Percentiles rank a stretch among this genome's conserved stretches.
Evolutionary conservation across 2,797 vertebrate genomes (phyloP).

Genomic region (Margarornis squamiger): DNA sequence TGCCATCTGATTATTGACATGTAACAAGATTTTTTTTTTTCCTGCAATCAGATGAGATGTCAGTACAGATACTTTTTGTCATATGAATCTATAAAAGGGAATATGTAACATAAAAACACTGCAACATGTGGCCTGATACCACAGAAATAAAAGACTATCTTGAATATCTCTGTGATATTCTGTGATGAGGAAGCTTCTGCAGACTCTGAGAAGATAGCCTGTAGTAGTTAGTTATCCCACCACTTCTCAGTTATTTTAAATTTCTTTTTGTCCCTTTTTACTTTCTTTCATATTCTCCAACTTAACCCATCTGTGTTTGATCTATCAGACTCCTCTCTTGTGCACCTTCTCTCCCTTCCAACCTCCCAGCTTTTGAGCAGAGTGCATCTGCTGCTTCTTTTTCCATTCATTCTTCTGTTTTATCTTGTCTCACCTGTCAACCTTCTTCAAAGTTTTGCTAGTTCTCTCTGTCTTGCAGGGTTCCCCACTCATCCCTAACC

Average conservation of each 20-base stretch:
- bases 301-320: neutral
- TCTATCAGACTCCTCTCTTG: neutral
- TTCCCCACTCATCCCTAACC: neutral
- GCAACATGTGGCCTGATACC: neutral
- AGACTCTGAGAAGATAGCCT: neutral
- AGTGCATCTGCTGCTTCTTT: neutral
- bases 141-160: neutral
- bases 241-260: neutral
- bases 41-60: neutral
- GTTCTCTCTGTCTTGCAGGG: neutral
- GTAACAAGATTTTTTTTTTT: neutral
- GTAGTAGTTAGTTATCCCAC: neutral
- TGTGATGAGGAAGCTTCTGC: neutral
- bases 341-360: neutral
- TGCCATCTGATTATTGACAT: neutral
- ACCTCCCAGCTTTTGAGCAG: neutral
- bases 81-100: neutral
- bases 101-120: neutral
- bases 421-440: neutral
- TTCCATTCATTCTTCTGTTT: neutral
- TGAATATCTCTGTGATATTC: neutral
- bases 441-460: neutral
- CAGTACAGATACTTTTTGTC: neutral
- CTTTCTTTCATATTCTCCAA: neutral
- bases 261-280: neutral